Base-by-base conservation (phyloP, 2,797 vertebrate genomes). In the Phalloptychus januarius region DNA sequence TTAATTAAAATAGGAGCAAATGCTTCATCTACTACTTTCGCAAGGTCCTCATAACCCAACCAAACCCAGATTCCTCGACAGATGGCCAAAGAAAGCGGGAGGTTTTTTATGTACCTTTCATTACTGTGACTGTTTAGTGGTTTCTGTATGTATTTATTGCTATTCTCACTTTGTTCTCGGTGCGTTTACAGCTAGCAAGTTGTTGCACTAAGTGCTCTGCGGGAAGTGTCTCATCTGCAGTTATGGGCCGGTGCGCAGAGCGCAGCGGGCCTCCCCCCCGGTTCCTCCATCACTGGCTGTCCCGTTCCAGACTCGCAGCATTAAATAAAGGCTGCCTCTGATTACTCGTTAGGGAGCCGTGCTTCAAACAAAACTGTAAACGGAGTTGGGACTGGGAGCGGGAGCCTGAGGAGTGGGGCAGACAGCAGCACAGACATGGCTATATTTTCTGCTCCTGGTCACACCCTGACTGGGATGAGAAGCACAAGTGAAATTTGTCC, bases 211-310 rank as follows among this genome's bases (percentile, higher is more conserved):
- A 93, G 87, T 84, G 90, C 91, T 90, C 83, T 38, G 82, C 76
- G 81, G 88, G 85, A 92, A 87, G 84, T 85, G 89, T 91, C 86
- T 93, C 86, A 88, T 94, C 90, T 91, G 89, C 89, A 90, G 90
- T 93, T 91, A 92, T 88, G 87, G 86, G 89, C 86, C 73, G 67
- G 75, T 83, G 86, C 85, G 23, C 78, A 61, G 73, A 16, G 36
- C 77, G 28, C 85, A 79, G 84, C 71, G 11, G 74, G 80, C 82
- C 81, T 80, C 79, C 63, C 15, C 16, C 38, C 8, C 0, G 79
- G 80, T 83, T 81, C 77, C 87, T 90, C 87, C 88, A 91, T 92
- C 92, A 92, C 85, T 71, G 81, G 85, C 91, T 89, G 89, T 87
- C 88, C 85, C 7, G 79, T 31, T 75, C 82, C 11, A 61, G 44